Evolutionary conservation across 2,113 vertebrate species (phyloP), one percentile per base, ranked within the genome.

Genomic region (Lagopus muta): DNA sequence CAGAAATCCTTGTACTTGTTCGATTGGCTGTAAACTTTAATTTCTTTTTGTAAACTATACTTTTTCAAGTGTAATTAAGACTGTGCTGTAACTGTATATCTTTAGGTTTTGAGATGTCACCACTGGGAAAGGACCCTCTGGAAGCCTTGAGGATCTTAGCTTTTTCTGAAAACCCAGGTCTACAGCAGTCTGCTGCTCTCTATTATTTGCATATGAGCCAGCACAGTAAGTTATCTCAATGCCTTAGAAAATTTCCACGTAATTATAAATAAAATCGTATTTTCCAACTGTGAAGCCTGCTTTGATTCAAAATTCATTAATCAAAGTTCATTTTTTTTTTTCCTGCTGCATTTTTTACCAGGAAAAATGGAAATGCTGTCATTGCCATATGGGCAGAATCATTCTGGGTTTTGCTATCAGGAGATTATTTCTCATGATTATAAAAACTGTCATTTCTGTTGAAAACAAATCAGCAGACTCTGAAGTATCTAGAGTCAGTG

Each of bases 171-270:
- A 97, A 98, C 58, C 28, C 73, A 11, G 93, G 97, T 64, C 94
- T 98, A 42, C 98, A 98, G 78, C 97, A 97, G 89, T 97, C 97
- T 30, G 98, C 98, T 91, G 97, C 98, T 30, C 88, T 98, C 42
- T 98, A 97, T 92, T 98, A 98, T 67, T 87, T 98, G 90, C 97
- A 98, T 36, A 95, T 98, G 93, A 98, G 98, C 86, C 98, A 98
- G 82, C 95, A 97, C 40, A 73, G 98, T 98, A 97, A 98, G 98
- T 98, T 86, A 80, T 18, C 45, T 82, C 36, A 48, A 27, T 43
- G 21, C 40, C 32, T 72, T 86, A 62, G 21, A 88, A 77, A 77
- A 18, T 47, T 50, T 65, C 90, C 8, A 43, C 3, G 15, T 75
- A 54, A 80, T 47, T 77, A 10, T 25, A 71, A 80, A 47, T 45